Evolutionary conservation across 37 sponge, comb jelly and placozoan species (phyloP).

Genomic region (Cliona cf. orientalis): DNA sequence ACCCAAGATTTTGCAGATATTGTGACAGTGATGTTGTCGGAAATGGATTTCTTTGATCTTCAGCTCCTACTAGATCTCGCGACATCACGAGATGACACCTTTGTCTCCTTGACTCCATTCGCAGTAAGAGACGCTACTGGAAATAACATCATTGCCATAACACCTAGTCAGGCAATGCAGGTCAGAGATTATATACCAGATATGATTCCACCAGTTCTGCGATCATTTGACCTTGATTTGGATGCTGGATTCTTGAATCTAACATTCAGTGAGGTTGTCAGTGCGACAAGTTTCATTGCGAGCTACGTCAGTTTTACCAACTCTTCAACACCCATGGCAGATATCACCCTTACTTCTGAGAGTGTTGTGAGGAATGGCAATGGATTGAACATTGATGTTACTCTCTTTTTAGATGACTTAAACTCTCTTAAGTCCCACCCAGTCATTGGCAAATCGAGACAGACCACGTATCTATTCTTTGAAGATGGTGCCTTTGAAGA

Average conservation of each 20-base stretch:
- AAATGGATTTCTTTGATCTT: slow-evolving; percentile 38
- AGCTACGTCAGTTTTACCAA: slow-evolving; percentile 51
- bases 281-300: slow-evolving; percentile 51
- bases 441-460: slow-evolving; percentile 31
- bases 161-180: slow-evolving; percentile 2
- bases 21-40: slow-evolving; percentile 18
- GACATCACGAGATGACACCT: slow-evolving; percentile 51
- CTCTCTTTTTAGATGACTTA: slow-evolving; percentile 51
- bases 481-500: slow-evolving; percentile 74
- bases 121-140: slow-evolving; percentile 57
- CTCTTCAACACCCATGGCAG: slow-evolving; percentile 13
- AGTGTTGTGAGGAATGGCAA: slow-evolving; percentile 24
- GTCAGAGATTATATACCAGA: slow-evolving; percentile 59
- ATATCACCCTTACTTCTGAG: slow-evolving; percentile 32
- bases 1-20: slow-evolving; percentile 36
- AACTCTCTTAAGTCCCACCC: slow-evolving; percentile 65
- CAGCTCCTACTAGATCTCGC: slow-evolving; percentile 62
- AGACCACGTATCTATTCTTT: slow-evolving; percentile 48
- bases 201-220: slow-evolving; percentile 63
- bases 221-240: slow-evolving; percentile 66
- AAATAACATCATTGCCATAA: slow-evolving; percentile 36
- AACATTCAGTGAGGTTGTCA: slow-evolving; percentile 76
- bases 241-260: slow-evolving; percentile 81
- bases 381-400: slow-evolving; percentile 62
- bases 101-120: slow-evolving; percentile 30